These are phyloP conservation scores for Entomyzon cyanotis DNA, from an alignment of 2,113 vertebrate genomes.

Conservation along the genomic window DNA sequence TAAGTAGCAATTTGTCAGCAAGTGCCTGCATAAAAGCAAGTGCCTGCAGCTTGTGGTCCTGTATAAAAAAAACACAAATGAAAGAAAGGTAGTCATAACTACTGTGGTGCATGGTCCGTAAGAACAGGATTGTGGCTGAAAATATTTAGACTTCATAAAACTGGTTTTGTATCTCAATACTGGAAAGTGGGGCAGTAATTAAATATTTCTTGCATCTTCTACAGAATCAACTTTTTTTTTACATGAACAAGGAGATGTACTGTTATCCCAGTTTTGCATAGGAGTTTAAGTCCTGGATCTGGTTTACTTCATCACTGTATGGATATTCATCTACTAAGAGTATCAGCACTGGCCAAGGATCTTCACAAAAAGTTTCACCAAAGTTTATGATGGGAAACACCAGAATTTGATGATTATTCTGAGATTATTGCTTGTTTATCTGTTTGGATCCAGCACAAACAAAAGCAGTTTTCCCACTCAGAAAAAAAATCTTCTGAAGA, in stretches of 20 bases:
- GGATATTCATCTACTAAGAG: background rate
- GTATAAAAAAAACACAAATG: fast-evolving
- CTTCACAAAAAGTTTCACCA: background rate
- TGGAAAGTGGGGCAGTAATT: background rate
- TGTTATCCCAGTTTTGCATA: background rate
- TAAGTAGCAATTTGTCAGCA: background rate
- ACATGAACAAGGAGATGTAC: background rate
- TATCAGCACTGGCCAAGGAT: background rate
- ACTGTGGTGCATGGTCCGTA: background rate
- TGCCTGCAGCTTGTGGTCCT: background rate
- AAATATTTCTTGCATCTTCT: background rate
- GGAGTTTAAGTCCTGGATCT: background rate
- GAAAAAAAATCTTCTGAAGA: background rate
- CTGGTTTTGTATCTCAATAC: background rate
- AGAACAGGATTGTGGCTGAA: background rate
- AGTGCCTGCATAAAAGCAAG: background rate
- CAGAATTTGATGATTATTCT: background rate
- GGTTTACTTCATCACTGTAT: background rate
- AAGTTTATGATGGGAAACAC: background rate
- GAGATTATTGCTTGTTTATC: background rate
- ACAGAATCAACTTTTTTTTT: background rate
- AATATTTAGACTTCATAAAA: background rate
- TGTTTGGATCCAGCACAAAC: background rate
- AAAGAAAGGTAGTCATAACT: background rate
- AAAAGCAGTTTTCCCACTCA: background rate